These are phyloP conservation scores for Nymphalis io DNA, from an alignment of 1,140 invertebrate species.

Conservation along the genomic window DNA sequence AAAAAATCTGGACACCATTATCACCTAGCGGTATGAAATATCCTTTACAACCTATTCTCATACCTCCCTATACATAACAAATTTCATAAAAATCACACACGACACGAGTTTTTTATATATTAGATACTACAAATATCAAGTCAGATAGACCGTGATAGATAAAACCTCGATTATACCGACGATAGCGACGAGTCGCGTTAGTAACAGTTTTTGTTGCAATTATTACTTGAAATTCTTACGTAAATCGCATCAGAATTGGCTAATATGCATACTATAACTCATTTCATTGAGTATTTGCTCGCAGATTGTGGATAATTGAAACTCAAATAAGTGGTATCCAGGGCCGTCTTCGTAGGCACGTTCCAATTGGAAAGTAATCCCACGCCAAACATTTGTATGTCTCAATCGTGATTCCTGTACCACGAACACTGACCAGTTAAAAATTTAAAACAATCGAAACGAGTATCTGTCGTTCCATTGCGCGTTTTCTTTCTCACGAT, in stretches of 20 bases:
- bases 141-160: too few species aligned
- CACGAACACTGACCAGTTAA: conserved; percentile 21
- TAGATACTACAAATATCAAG: too few species aligned
- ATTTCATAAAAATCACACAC: too few species aligned
- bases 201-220: not conserved
- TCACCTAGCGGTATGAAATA: too few species aligned
- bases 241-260: conserved; percentile 21
- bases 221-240: not conserved
- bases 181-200: too few species aligned
- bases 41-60: too few species aligned
- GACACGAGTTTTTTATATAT: too few species aligned
- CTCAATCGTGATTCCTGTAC: conserved; percentile 59
- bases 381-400: conserved; percentile 73
- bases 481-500: conserved; percentile 10
- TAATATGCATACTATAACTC: conserved; percentile 69
- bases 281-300: conserved; percentile 62
- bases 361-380: conserved; percentile 77
- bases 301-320: conserved; percentile 71
- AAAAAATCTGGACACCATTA: too few species aligned
- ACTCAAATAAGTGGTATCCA: conserved; percentile 70
- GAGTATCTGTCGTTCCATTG: conserved; percentile 20
- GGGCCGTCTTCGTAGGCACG: conserved; percentile 71
- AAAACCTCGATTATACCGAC: too few species aligned
- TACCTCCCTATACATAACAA: too few species aligned
- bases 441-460: not conserved